These are phyloP conservation scores for Falco cherrug DNA, from an alignment of 2,797 vertebrate genomes.

Conservation along the genomic window DNA sequence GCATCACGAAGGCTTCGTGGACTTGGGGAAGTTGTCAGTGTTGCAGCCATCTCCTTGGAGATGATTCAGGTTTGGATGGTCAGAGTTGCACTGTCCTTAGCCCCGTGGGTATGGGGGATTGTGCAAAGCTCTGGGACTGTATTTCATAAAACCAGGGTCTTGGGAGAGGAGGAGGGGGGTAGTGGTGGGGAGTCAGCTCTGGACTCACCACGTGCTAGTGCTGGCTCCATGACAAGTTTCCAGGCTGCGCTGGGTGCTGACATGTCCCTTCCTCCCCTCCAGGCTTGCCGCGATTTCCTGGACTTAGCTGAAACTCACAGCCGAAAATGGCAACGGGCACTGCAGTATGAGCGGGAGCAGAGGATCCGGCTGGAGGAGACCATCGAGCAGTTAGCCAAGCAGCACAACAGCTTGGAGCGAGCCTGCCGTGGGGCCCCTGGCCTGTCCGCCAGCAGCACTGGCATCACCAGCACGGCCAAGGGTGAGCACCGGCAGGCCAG, in stretches of 20 bases:
- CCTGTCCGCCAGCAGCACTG: constrained; percentile 72
- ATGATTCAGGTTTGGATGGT: background rate
- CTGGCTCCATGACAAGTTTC: accelerated
- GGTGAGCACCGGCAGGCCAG: constrained; percentile 67
- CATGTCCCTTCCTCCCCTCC: background rate
- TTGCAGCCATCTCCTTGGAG: background rate
- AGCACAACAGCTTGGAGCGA: constrained; percentile 97
- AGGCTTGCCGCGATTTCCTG: constrained; percentile 98
- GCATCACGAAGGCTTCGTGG: accelerated
- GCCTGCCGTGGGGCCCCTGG: constrained; percentile 90
- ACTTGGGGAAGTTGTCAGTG: accelerated
- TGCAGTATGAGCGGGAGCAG: constrained; percentile 97
- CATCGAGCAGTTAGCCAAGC: constrained; percentile 97
- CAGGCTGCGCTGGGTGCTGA: accelerated
- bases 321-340: constrained; percentile 94
- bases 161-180: background rate
- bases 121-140: background rate
- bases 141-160: accelerated
- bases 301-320: constrained; percentile 94
- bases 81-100: accelerated
- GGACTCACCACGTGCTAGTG: accelerated
- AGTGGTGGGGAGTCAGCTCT: accelerated
- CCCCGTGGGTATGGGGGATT: accelerated
- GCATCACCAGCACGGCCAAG: constrained; percentile 76
- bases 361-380: constrained; percentile 94